Evolutionary conservation across 2,113 vertebrate genomes (phyloP).

Genomic region (Colinus virginianus): DNA sequence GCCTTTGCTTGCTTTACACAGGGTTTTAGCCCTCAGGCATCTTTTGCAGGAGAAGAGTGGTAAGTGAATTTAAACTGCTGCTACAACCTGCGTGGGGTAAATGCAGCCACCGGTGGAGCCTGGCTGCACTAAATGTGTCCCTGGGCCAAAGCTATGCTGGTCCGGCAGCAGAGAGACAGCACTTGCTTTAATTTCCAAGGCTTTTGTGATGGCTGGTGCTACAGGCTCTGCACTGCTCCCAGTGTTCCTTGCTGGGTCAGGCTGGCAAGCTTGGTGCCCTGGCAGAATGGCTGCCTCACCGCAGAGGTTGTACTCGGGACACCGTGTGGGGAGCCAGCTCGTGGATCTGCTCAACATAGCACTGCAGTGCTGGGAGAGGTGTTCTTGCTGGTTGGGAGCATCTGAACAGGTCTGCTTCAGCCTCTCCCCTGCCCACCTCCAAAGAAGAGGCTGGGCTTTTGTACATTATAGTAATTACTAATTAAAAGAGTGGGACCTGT

Average conservation of each 20-base stretch:
- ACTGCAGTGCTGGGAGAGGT: neutral
- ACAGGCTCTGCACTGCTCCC: neutral
- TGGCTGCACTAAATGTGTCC: neutral
- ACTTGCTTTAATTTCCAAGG: neutral
- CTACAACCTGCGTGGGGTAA: neutral
- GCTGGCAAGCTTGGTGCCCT: neutral
- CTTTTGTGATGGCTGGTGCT: neutral
- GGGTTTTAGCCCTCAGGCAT: accelerated
- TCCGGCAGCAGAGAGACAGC: neutral
- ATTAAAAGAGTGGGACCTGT: neutral
- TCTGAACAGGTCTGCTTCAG: neutral
- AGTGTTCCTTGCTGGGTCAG: neutral
- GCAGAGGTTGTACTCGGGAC: neutral
- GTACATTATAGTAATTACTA: neutral
- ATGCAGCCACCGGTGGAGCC: neutral
- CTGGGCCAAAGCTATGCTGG: accelerated
- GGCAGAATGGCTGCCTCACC: neutral
- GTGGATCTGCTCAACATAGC: accelerated
- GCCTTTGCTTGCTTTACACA: no score
- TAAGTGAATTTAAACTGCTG: neutral
- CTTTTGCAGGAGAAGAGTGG: neutral
- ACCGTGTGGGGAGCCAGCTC: accelerated
- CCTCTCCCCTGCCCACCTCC: accelerated
- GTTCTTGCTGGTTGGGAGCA: neutral
- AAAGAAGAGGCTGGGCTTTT: neutral